phyloP scores from a whole-genome alignment of 2,113 vertebrate genomes.

The Dipodomys ordii region DNA sequence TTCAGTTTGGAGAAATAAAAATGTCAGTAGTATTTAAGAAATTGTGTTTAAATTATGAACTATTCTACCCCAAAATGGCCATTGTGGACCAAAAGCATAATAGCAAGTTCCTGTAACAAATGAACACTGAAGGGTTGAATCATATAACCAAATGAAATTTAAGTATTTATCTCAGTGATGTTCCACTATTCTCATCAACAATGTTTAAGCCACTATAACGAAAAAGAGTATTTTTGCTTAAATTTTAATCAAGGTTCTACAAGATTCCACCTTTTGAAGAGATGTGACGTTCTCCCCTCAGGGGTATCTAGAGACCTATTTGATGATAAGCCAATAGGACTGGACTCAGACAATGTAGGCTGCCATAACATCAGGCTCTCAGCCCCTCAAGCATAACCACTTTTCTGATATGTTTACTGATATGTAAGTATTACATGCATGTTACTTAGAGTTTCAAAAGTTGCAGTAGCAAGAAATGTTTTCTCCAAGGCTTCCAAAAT shows the following conservation, averaged over 20 bases:
- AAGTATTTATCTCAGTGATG: neutral
- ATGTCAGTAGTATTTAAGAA: constrained; percentile 40
- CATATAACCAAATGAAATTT: neutral
- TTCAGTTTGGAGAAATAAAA: constrained; percentile 35
- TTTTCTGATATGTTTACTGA: neutral
- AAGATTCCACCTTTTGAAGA: neutral
- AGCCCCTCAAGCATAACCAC: neutral
- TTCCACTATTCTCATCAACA: neutral
- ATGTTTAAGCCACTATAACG: neutral
- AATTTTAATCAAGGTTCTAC: constrained; percentile 1
- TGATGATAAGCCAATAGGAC: neutral
- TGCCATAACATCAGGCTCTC: neutral
- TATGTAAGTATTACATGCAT: neutral
- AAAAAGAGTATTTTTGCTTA: too few relatives aligned
- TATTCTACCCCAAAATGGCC: neutral
- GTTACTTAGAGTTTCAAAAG: constrained; percentile 16
- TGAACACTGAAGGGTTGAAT: neutral
- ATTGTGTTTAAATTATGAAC: constrained; percentile 50
- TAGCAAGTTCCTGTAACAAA: neutral
- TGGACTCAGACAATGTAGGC: neutral
- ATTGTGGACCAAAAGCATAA: neutral
- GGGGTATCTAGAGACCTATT: neutral
- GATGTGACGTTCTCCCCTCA: neutral
- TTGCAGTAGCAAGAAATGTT: neutral
- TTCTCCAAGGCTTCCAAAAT: neutral